Percentiles rank a stretch among this genome's conserved stretches.
phyloP scores from a whole-genome alignment of 2,113 vertebrate species.

The Propithecus coquereli region DNA sequence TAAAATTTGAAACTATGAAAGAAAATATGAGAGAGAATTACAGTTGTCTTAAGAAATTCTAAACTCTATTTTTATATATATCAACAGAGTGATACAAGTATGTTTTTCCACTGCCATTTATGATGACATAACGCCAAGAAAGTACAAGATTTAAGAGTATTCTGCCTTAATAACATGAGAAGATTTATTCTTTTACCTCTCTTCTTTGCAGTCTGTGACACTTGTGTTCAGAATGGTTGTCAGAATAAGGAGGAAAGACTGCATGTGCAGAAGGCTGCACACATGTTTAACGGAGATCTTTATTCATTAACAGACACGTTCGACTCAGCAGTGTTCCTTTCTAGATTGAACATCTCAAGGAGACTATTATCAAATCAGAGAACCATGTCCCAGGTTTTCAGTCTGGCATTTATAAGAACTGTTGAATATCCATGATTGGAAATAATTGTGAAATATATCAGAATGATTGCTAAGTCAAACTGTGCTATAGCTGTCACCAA shows the following conservation, averaged over 20 bases:
- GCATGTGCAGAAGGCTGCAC: background rate
- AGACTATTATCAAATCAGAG: slow-evolving; percentile 63
- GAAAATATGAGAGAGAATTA: background rate
- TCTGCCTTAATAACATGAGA: background rate
- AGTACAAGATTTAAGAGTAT: background rate
- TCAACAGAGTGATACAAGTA: background rate
- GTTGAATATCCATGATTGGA: slow-evolving; percentile 64
- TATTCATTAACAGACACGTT: slow-evolving; percentile 10
- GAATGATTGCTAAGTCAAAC: slow-evolving; percentile 62
- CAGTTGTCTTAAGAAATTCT: background rate
- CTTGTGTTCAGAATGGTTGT: background rate
- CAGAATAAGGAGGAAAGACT: background rate
- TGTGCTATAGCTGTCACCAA: slow-evolving; percentile 32
- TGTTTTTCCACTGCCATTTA: background rate
- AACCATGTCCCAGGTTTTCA: slow-evolving; percentile 31
- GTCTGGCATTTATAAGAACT: slow-evolving; percentile 5
- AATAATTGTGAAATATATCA: slow-evolving; percentile 59
- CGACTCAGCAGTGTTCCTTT: slow-evolving; percentile 41
- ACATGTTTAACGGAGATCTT: background rate
- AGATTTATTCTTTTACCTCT: background rate
- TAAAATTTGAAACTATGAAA: background rate
- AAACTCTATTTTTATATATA: background rate
- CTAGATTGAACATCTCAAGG: slow-evolving; percentile 58
- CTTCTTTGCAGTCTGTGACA: background rate
- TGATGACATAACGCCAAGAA: background rate